Evolutionary conservation across 2,888 invertebrate species (phyloP).

Genomic region (Scaptomyza flava): DNA sequence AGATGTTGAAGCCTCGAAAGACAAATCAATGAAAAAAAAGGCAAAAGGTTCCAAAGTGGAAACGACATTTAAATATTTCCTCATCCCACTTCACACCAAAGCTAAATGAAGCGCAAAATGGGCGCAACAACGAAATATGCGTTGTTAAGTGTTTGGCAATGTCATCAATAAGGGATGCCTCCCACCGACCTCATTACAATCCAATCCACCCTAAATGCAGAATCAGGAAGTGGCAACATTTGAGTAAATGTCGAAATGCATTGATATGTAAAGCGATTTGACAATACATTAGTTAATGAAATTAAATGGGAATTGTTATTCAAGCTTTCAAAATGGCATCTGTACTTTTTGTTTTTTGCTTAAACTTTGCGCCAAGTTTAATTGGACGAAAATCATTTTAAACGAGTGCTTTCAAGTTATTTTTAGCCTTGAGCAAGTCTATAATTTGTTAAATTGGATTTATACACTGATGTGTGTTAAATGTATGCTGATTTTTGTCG

Average conservation of each 20-base stretch:
- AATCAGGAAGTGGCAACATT: conserved; percentile 45
- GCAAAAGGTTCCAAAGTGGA: conserved; percentile 49
- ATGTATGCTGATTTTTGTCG: not conserved
- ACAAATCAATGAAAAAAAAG: conserved; percentile 1
- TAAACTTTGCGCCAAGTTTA: conserved; percentile 23
- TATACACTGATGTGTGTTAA: conserved; percentile 18
- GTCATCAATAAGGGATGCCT: conserved; percentile 61
- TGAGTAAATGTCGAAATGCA: conserved; percentile 56
- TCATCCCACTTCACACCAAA: conserved; percentile 9
- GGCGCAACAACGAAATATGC: conserved; percentile 59
- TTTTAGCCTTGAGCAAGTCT: not conserved
- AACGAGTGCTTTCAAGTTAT: conserved; percentile 2
- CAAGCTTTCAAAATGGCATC: conserved; percentile 33
- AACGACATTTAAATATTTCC: conserved; percentile 69
- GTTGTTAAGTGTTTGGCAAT: conserved; percentile 50
- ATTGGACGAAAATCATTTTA: conserved; percentile 33
- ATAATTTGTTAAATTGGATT: conserved; percentile 2
- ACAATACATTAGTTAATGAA: conserved; percentile 76
- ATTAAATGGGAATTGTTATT: conserved; percentile 59
- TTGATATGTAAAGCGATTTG: conserved; percentile 76
- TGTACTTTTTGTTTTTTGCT: conserved; percentile 3
- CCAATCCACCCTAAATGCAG: not conserved
- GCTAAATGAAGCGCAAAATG: conserved; percentile 75
- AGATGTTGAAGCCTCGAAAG: conserved; percentile 8
- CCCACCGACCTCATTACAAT: not conserved